These are phyloP conservation scores for Drosophila gaucha DNA, from an alignment of 2,888 invertebrate species.

Conservation along the genomic window DNA sequence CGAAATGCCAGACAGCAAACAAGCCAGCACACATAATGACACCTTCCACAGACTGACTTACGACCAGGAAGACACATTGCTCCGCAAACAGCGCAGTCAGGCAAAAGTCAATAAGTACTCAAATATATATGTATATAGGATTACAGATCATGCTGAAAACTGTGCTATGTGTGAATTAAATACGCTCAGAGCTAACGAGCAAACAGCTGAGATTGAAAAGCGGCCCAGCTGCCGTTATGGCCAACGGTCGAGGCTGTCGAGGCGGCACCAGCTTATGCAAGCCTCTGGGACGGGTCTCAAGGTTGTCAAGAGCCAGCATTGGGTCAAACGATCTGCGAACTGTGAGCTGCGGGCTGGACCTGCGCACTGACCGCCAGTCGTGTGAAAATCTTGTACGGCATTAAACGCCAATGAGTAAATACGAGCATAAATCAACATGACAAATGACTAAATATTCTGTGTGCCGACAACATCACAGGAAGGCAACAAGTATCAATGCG, in stretches of 20 bases:
- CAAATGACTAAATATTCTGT: conserved; percentile 75
- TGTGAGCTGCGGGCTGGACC: background rate
- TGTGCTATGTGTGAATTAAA: conserved; percentile 47
- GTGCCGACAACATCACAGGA: conserved; percentile 50
- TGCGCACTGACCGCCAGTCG: conserved; percentile 42
- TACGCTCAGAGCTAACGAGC: conserved; percentile 17
- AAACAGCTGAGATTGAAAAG: background rate
- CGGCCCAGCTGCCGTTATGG: conserved; percentile 39
- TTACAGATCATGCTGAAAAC: conserved; percentile 39
- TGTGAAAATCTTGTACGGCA: conserved; percentile 77
- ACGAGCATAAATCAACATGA: conserved; percentile 75
- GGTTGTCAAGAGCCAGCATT: conserved; percentile 62
- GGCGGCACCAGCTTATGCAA: conserved; percentile 16
- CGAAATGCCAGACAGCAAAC: conserved; percentile 45
- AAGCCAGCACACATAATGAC: conserved; percentile 36
- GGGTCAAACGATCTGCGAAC: conserved; percentile 58
- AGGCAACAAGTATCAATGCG: conserved; percentile 15
- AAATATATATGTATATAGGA: background rate
- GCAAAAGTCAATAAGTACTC: conserved; percentile 5
- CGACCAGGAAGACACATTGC: conserved; percentile 32
- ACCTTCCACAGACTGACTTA: conserved; percentile 43
- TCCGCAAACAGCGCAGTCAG: conserved; percentile 12
- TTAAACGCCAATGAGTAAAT: conserved; percentile 77
- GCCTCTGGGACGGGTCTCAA: conserved; percentile 44
- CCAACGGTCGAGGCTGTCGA: background rate